These are phyloP conservation scores for Pimpla rufipes DNA, from an alignment of 2,888 invertebrate genomes.

Conservation along the genomic window DNA sequence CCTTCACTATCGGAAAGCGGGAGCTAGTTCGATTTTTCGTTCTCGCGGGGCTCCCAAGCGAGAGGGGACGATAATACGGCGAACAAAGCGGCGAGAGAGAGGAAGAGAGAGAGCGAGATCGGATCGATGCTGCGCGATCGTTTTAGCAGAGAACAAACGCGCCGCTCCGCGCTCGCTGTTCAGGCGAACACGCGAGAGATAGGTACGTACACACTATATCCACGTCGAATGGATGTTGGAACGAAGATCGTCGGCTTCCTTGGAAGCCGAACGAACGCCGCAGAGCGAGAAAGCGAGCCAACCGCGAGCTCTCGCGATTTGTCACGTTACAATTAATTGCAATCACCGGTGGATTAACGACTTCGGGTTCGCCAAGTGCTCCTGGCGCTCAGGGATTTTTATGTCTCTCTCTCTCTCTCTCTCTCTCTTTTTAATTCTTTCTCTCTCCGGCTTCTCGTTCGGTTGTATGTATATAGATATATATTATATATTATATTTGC, in stretches of 20 bases:
- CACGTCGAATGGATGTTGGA: slow-evolving; percentile 66
- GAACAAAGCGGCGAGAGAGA: slow-evolving; percentile 33
- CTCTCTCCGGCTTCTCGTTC: slow-evolving; percentile 37
- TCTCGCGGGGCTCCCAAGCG: slow-evolving; percentile 53
- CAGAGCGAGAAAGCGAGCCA: slow-evolving; percentile 56
- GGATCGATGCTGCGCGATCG: slow-evolving; percentile 62
- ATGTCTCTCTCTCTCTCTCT: slow-evolving; percentile 50
- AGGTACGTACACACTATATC: slow-evolving; percentile 68
- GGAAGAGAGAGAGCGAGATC: slow-evolving; percentile 46
- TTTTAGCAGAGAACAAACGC: slow-evolving; percentile 70
- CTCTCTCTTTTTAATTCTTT: slow-evolving; percentile 59
- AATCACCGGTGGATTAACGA: slow-evolving; percentile 78
- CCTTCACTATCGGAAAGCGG: slow-evolving; percentile 68
- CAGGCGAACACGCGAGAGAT: slow-evolving; percentile 72
- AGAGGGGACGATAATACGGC: slow-evolving; percentile 51
- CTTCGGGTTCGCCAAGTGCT: slow-evolving; percentile 74
- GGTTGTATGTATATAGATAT: slow-evolving; percentile 42
- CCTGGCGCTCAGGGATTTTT: slow-evolving; percentile 62
- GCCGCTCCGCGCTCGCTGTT: slow-evolving; percentile 63
- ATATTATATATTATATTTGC: slow-evolving; percentile 52
- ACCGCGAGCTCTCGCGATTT: slow-evolving; percentile 73
- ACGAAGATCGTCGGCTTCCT: slow-evolving; percentile 68
- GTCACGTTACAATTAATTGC: slow-evolving; percentile 80
- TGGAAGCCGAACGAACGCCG: slow-evolving; percentile 66
- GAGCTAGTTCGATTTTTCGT: slow-evolving; percentile 68